Conservation (phyloP, 2,888 invertebrate genomes). For the Trachelus stipa region DNA sequence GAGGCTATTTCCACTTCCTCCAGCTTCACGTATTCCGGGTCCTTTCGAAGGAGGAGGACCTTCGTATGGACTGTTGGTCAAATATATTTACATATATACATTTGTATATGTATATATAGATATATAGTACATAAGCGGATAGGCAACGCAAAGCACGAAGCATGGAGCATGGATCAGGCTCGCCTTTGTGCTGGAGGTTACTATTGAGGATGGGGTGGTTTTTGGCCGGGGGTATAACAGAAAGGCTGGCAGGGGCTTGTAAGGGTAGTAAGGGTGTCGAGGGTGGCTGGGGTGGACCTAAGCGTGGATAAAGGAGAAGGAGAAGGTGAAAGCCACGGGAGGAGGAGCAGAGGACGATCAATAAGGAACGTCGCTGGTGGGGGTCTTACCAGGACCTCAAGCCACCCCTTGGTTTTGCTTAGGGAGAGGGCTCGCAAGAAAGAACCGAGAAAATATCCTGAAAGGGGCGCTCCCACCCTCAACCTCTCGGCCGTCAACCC, state of each 20-base stretch:
- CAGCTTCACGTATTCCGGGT: neutral
- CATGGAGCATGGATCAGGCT: constrained; percentile 23
- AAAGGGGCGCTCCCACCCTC: constrained; percentile 25
- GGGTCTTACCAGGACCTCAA: constrained; percentile 64
- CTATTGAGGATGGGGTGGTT: constrained; percentile 50
- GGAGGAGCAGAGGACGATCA: constrained; percentile 65
- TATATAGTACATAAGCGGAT: neutral
- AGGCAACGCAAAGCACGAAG: constrained; percentile 4
- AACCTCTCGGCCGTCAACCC: neutral
- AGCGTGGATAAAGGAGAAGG: constrained; percentile 56
- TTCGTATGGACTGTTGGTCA: neutral
- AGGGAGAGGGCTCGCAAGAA: constrained; percentile 60
- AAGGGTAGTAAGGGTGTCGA: constrained; percentile 30
- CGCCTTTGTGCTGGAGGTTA: constrained; percentile 30
- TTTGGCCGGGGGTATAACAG: constrained; percentile 58
- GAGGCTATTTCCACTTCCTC: neutral
- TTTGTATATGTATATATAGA: neutral
- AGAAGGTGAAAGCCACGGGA: constrained; percentile 25
- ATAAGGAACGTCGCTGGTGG: constrained; percentile 63
- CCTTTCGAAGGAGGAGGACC: neutral
- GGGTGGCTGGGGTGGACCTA: constrained; percentile 57
- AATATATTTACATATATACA: neutral
- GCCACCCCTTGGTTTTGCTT: constrained; percentile 59
- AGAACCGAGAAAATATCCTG: constrained; percentile 64
- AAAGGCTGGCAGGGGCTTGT: constrained; percentile 49